Evolutionary conservation across 2,797 vertebrate genomes (phyloP), one percentile per base, ranked within the genome.

Genomic region (Dryobates pubescens): DNA sequence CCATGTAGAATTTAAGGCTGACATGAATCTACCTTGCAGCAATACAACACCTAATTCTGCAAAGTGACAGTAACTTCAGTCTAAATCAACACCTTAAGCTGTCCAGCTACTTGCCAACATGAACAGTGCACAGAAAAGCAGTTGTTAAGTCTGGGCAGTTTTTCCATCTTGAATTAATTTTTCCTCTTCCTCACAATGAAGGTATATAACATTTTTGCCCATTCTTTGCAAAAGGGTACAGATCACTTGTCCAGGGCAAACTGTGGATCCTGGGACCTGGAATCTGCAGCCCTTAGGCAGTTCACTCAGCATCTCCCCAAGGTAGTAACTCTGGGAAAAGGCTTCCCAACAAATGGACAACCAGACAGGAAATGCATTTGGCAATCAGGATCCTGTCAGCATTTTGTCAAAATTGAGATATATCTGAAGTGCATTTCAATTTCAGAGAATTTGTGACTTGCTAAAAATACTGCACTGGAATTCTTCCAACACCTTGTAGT

Each of bases 361-460:
- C 34, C 68, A 65, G 68, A 74, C 36, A 74, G 82, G 24, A 76
- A 93, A 70, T 13, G 26, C 17, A 57, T 36, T 76, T 72, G 64
- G 56, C 53, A 67, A 41, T 38, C 62, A 32, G 36, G 62, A 82
- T 69, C 16, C 70, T 80, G 81, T 80, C 81, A 92, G 71, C 41
- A 24, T 88, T 90, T 45, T 59, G 53, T 81, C 90, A 84, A 62
- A 93, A 14, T 4, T 57, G 47, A 86, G 70, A 82, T 77, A 17
- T 73, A 81, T 80, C 81, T n/a, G 54, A 87, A 80, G 61, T 43
- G 73, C 43, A 47, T 65, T 82, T 80, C 51, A 17, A 62, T 73
- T 92, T 86, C 87, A 86, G 70, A 53, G 41, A 90, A 80, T 81
- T 82, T 43, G 63, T 63, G 78, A 86, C 53, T 86, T 86, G 45